Base-by-base conservation (phyloP, 2,113 vertebrate species). In the Odontesthes bonariensis region DNA sequence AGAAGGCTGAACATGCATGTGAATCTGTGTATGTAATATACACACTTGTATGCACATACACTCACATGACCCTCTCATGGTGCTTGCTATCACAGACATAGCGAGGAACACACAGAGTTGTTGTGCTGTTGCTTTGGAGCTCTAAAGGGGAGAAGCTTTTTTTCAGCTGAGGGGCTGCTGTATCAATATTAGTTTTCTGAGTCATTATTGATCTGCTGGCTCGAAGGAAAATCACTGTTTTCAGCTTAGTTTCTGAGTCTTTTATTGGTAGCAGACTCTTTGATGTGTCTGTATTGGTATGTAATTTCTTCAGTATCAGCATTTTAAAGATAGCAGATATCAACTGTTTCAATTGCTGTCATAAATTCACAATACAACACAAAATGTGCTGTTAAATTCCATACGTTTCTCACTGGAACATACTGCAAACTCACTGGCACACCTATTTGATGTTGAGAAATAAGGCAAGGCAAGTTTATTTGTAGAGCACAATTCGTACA, bases 121-220 rank as follows among this genome's bases (percentile, higher is more conserved):
- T 20, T 20, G 31, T 14, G 0, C 61, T 33, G 23, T 46, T 32
- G 44, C 19, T 44, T 70, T 56, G 20, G 1, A n/a, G 23, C 35
- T 51, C 22, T 47, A 22, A 42, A 14, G 23, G 20, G 8, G 8
- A 12, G 4, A 44, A 44, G 42, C 10, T 13, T 14, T 44, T 14
- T 9, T 17, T 31, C 1, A 3, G 20, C 23, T 23, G n/a, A 5
- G 16, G n/a, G 10, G 31, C 42, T 11, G 3, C 27, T 64, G 51
- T 65, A 42, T 69, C 57, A 67, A 58, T 71, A 64, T 75, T 77
- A 58, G 61, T 27, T 67, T 47, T 63, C 35, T 16, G 46, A 17
- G 2, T 49, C 14, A 46, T 33, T 55, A 51, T 40, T 70, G 38
- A 60, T 47, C 31, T 67, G 0, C 9, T 16, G 19, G 3, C 22